Conservation (phyloP, 2,888 invertebrate genomes). For the Seladonia tumulorum region DNA sequence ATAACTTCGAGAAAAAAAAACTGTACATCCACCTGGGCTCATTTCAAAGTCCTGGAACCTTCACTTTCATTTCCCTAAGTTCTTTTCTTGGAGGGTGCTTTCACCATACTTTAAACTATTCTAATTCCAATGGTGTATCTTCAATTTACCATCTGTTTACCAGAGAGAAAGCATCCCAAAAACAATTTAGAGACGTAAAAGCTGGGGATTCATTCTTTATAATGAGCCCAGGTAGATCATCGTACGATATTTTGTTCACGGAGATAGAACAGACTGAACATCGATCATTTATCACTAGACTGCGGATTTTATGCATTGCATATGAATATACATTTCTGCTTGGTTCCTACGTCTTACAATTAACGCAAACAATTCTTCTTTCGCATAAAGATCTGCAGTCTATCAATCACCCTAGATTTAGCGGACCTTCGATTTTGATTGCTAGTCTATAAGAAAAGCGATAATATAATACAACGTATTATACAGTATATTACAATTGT, state of each 20-base stretch:
- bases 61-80: neutral
- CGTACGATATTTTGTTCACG: neutral
- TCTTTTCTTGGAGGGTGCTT: neutral
- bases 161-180: no score
- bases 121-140: no score
- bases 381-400: neutral
- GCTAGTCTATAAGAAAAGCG: neutral
- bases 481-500: conserved; percentile 12
- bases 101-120: no score
- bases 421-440: neutral
- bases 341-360: no score
- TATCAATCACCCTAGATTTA: neutral
- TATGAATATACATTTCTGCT: no score
- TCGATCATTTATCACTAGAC: neutral
- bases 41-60: neutral
- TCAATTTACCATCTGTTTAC: no score
- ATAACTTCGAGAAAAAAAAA: neutral
- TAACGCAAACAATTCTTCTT: neutral
- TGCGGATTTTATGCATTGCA: neutral
- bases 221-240: no score
- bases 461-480: neutral
- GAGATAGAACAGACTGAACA: neutral
- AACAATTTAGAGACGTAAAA: neutral
- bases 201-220: neutral
- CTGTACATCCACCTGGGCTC: neutral